Base-by-base conservation (phyloP, 2,113 vertebrate genomes). In the Pachycephala philippinensis region DNA sequence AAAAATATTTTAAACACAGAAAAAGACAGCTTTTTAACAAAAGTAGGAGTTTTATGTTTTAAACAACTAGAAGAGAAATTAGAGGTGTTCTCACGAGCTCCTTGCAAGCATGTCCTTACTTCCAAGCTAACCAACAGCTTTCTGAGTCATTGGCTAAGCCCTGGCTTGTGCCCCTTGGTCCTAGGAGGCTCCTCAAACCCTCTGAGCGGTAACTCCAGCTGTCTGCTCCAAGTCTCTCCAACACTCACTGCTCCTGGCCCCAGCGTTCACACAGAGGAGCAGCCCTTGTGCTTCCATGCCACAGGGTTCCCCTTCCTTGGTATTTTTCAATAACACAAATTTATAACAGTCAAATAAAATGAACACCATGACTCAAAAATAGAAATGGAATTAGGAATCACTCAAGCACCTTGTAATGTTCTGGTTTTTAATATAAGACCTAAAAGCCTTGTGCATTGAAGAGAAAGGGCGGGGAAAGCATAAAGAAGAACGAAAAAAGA, bases 251-350 rank as follows among this genome's bases (percentile, higher is more conserved):
- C 63, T 77, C 44, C 10, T 20, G 44, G 30, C 15, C 33, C 30
- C 49, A 47, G 45, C 1, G 0, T 53, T 53, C 6, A 0, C 33
- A 56, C 0, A 7, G 39, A 86, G 57, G 28, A 56, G 49, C 33
- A 72, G 8, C 9, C 6, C n/a, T 26, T 53, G 45, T 44, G 27
- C 33, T 72, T 69, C 45, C 42, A 10, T 76, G 31, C 40, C 24
- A 47, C 11, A 47, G 9, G 4, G 30, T 65, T 84, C 50, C 57
- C 9, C 28, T 89, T 44, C 37, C 54, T 60, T 5, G 0, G 6
- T 45, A n/a, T 27, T 76, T 71, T 77, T 56, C 49, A 76, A 17
- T 52, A 60, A 45, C 22, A 64, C 17, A 76, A 33, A 63, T 59
- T 45, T 57, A 21, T 64, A 74, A 65, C 31, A 53, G 49, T 60